Evolutionary conservation across 2,113 vertebrate species (phyloP), one percentile per base, ranked within the genome.

Genomic region (Cyanocitta stelleri): DNA sequence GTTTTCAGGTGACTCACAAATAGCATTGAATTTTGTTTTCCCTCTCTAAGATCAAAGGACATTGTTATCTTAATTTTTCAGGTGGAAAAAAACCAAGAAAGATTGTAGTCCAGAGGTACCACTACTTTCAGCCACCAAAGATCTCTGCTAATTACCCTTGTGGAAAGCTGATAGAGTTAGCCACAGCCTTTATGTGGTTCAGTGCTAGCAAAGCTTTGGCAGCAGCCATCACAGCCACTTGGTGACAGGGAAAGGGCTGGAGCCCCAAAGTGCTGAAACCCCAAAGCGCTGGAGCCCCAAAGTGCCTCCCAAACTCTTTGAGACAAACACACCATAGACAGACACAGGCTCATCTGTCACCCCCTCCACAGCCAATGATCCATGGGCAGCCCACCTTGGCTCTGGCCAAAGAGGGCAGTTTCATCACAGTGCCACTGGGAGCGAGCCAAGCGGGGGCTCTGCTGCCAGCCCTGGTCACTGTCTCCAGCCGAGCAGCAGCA

Each of bases 21-120:
- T 72, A 94, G 41, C 6, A 1, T 7, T 80, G 79, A 86, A 89
- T 94, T 82, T 54, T 87, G 24, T 89, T 96, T 95, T 75, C 17
- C 66, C 11, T 93, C 30, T 81, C 64, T 85, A 54, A 76, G 81
- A 87, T 64, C 91, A 94, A 59, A 44, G 78, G 61, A 85, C 81
- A 43, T 64, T 33, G 74, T 95, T 96, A 95, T 95, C 96, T 94
- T 92, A 58, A 85, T 94, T 96, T 97, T 95, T 89, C 95, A 96
- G 93, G 77, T 91, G 87, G 56, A 68, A 87, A 6, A 11, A 78
- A 92, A 87, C 58, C 37, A 82, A 35, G 84, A 39, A 94, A 87
- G 73, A 85, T 35, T 87, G 27, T 87, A 94, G 77, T 91, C 49
- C 69, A 76, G 61, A 95, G 80, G 24, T 85, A 61, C 73, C 54